Base-by-base conservation (phyloP, 2,113 vertebrate genomes). In the Natator depressus region DNA sequence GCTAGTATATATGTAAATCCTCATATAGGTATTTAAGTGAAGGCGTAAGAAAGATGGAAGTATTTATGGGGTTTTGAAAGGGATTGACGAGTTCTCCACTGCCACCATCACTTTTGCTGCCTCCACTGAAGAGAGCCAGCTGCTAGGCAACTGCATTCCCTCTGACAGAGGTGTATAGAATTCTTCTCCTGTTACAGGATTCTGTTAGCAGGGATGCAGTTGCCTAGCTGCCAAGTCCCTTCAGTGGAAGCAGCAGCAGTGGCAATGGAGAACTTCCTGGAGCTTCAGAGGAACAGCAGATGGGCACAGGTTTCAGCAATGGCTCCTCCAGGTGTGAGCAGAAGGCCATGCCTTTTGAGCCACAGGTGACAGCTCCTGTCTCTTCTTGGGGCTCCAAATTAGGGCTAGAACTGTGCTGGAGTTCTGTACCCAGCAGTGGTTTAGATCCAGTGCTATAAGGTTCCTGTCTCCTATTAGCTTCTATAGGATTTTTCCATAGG, bases 1-100 rank as follows among this genome's bases (percentile, higher is more conserved):
- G 65, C 65, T 17, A 38, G 50, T 22, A 3, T 35, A 42, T 0
- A 0, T 53, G 42, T 1, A 16, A 65, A 42, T 8, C 8, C 47
- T 29, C 22, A 25, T 17, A 42, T 1, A 1, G n/a, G 42, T 27
- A 12, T 22, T 5, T 5, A 29, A 14, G n/a, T 25, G 85, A 57
- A 59, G 49, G 46, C 46, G 0, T 1, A 27, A 42, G 5, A 29
- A 69, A 57, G 35, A 29, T 27, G 1, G 7, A 27, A 8, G 54
- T 0, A 0, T 57, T 1, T 22, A 47, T 84, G 29, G 53, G 14
- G 24, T 50, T 91, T 82, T 47, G 46, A 1, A 38, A 51, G 53
- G 62, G n/a, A 2, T 1, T 42, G 5, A 29, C 24, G 42, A 85
- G n/a, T 81, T 22, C 19, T 38, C 16, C 49, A 0, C 19, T 50